Percentiles rank a stretch among this genome's conserved stretches.
Evolutionary conservation across 2,113 vertebrate species (phyloP).

Genomic region (Semicossyphus pulcher): DNA sequence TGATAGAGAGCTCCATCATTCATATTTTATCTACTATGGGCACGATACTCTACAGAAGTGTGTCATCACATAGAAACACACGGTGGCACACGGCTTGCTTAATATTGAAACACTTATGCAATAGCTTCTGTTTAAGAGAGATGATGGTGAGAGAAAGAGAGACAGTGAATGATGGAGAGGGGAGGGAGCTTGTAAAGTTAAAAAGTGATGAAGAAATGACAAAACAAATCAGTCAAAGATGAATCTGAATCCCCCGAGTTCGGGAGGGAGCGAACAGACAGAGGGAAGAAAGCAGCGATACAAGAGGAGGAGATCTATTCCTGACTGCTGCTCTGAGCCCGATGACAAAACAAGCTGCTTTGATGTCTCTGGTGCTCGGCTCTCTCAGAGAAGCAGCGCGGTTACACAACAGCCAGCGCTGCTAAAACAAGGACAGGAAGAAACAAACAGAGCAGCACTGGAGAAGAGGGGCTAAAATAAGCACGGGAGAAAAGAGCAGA

Average conservation of each 20-base stretch:
- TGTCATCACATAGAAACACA: slow-evolving; percentile 48
- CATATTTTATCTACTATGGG: slow-evolving; percentile 60
- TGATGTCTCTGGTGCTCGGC: slow-evolving; percentile 63
- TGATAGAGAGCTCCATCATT: slow-evolving; percentile 45
- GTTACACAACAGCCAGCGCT: slow-evolving; percentile 66
- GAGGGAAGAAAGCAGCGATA: slow-evolving; percentile 8
- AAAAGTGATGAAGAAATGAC: not conserved
- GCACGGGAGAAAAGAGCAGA: slow-evolving; percentile 9
- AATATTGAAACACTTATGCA: not conserved
- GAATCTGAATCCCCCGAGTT: slow-evolving; percentile 15
- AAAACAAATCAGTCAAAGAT: slow-evolving; percentile 30
- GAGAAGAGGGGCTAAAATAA: slow-evolving; percentile 11
- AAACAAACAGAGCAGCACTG: slow-evolving; percentile 21
- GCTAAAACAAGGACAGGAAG: slow-evolving; percentile 38
- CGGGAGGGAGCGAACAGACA: slow-evolving; percentile 30
- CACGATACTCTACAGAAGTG: slow-evolving; percentile 40
- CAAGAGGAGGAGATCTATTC: slow-evolving; percentile 55
- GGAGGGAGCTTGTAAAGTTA: not conserved
- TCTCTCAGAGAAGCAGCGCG: slow-evolving; percentile 30
- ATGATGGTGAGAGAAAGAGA: not conserved
- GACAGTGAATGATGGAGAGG: not conserved
- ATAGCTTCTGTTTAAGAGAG: not conserved
- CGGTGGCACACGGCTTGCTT: slow-evolving; percentile 21
- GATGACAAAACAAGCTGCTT: slow-evolving; percentile 66
- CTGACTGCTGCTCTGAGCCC: slow-evolving; percentile 60